These are phyloP conservation scores for Scaptodrosophila latifasciaeformis DNA, from an alignment of 2,888 invertebrate species.

Conservation along the genomic window DNA sequence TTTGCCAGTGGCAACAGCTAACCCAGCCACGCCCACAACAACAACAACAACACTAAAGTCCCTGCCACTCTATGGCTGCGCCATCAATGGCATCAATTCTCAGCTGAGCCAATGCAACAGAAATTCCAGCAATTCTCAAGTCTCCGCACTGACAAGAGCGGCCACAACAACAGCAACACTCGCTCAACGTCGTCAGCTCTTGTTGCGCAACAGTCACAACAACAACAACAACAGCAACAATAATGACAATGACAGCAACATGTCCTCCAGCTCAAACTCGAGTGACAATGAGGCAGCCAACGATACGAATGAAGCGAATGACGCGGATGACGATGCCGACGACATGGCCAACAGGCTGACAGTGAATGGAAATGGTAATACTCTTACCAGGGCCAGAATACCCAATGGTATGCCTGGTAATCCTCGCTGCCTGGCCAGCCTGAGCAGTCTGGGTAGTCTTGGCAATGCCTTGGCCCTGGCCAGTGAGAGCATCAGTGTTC, in stretches of 20 bases:
- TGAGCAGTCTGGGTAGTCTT: not conserved
- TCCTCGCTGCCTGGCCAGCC: too few relatives aligned
- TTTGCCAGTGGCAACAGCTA: too few relatives aligned
- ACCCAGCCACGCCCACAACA: constrained; percentile 22
- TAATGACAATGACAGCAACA: not conserved
- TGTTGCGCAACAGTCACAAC: not conserved
- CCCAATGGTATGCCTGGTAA: too few relatives aligned
- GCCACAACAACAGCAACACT: not conserved
- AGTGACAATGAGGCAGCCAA: constrained; percentile 4
- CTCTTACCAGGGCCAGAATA: not conserved
- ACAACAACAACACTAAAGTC: not conserved
- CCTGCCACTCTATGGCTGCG: not conserved
- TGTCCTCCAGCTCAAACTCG: not conserved
- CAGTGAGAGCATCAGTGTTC: constrained; percentile 22
- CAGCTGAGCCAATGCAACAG: not conserved
- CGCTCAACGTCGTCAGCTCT: not conserved
- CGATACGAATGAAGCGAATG: not conserved
- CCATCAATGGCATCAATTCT: not conserved
- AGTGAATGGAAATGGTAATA: constrained; percentile 22
- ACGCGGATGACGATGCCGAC: not conserved
- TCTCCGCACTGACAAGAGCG: not conserved
- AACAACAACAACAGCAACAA: not conserved
- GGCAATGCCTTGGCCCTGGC: too few relatives aligned
- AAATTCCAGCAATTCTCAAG: not conserved
- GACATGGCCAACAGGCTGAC: constrained; percentile 4